phyloP scores from a whole-genome alignment of 2,888 invertebrate species.

The Pandemis heparana region DNA sequence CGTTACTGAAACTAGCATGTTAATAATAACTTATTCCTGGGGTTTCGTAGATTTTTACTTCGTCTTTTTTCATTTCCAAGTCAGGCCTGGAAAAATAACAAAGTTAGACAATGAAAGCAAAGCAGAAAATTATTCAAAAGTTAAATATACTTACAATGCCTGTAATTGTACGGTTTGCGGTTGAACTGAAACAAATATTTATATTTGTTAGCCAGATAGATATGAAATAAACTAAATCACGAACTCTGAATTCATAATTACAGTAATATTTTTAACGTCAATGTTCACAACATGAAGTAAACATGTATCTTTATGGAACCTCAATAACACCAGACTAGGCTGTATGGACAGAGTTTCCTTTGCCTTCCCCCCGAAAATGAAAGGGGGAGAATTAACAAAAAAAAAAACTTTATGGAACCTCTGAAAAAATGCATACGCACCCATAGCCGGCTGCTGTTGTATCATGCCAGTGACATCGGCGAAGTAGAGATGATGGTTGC shows the following conservation, averaged over 20 bases:
- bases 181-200: constrained; percentile 67
- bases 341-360: no score
- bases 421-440: constrained; percentile 52
- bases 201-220: constrained; percentile 30
- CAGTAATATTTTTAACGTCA: no score
- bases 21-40: constrained; percentile 72
- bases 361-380: no score
- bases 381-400: no score
- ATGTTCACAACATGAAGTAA: no score
- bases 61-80: constrained; percentile 74
- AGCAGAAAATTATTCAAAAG: neutral
- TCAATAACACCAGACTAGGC: no score
- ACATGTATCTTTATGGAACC: no score
- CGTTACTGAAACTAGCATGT: constrained; percentile 17
- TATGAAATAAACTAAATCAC: no score
- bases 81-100: constrained; percentile 68
- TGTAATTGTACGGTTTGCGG: constrained; percentile 72
- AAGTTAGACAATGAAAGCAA: constrained; percentile 17
- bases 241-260: no score
- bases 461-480: constrained; percentile 69
- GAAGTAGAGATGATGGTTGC: constrained; percentile 68
- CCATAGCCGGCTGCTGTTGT: constrained; percentile 66
- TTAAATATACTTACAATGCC: constrained; percentile 68
- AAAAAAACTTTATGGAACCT: neutral
- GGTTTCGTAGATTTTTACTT: constrained; percentile 73